Conservation (phyloP, 2,888 invertebrate genomes). For the Nomada ferruginata region DNA sequence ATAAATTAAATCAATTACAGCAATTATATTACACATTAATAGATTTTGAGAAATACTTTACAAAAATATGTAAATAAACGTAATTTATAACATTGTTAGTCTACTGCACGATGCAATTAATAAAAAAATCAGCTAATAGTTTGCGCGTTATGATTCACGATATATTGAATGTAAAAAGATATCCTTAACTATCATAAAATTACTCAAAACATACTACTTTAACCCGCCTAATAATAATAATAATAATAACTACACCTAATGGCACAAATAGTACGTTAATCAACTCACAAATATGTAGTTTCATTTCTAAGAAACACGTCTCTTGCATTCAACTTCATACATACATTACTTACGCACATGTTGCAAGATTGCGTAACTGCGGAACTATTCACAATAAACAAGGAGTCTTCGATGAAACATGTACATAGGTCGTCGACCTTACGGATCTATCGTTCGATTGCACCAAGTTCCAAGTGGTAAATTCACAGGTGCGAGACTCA, state of each 20-base stretch:
- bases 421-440: conserved; percentile 21
- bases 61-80: no score
- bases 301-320: background rate
- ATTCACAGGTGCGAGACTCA: conserved; percentile 25
- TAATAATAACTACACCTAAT: conserved; percentile 8
- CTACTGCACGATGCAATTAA: no score
- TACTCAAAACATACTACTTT: no score
- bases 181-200: no score
- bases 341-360: background rate
- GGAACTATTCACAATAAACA: conserved; percentile 8
- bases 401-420: conserved; percentile 1
- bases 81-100: no score
- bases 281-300: conserved; percentile 28
- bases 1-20: no score
- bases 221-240: background rate
- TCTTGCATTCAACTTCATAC: no score
- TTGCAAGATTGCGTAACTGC: background rate
- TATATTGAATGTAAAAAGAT: no score
- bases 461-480: conserved; percentile 24
- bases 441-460: conserved; percentile 26
- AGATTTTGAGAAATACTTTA: no score
- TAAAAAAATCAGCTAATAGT: no score
- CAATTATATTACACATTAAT: no score
- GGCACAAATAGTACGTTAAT: conserved; percentile 18
- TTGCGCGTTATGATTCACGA: no score